Percentiles rank a stretch among this genome's conserved stretches.
These are phyloP conservation scores for Cavia aperea DNA, from an alignment of 2,113 vertebrate genomes.

Conservation along the genomic window DNA sequence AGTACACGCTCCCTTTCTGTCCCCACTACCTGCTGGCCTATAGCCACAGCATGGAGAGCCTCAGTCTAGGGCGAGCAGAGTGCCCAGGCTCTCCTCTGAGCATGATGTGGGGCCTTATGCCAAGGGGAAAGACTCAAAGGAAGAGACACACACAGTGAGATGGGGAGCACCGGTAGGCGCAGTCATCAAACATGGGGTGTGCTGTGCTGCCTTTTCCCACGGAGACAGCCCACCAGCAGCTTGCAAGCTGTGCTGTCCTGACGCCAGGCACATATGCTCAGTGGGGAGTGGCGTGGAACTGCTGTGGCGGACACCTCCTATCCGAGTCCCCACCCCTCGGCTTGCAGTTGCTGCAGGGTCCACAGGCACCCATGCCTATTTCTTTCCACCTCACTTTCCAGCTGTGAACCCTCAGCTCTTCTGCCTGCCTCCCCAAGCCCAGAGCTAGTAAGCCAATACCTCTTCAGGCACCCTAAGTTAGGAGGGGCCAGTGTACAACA, in stretches of 20 bases:
- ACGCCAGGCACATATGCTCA: fast-evolving
- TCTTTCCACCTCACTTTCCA: not conserved
- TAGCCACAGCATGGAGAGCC: not conserved
- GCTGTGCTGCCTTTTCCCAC: not conserved
- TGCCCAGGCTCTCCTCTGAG: not conserved
- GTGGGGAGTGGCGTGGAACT: fast-evolving
- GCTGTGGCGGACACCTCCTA: not conserved
- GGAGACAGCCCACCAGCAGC: not conserved
- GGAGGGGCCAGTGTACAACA: not conserved
- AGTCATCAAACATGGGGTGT: fast-evolving
- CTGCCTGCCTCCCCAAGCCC: not conserved
- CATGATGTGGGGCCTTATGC: not conserved
- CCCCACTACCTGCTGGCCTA: fast-evolving
- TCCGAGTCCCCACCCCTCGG: fast-evolving
- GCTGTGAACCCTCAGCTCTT: too few relatives aligned
- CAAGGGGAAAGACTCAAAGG: not conserved
- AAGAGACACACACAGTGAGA: not conserved
- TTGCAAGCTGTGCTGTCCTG: fast-evolving
- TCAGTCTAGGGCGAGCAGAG: not conserved
- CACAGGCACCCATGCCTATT: not conserved
- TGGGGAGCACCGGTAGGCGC: not conserved
- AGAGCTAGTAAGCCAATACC: too few relatives aligned
- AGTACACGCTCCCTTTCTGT: fast-evolving
- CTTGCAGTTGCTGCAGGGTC: not conserved
- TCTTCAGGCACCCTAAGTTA: not conserved